Conservation (phyloP, 2,888 invertebrate species). For the Pyralis farinalis region DNA sequence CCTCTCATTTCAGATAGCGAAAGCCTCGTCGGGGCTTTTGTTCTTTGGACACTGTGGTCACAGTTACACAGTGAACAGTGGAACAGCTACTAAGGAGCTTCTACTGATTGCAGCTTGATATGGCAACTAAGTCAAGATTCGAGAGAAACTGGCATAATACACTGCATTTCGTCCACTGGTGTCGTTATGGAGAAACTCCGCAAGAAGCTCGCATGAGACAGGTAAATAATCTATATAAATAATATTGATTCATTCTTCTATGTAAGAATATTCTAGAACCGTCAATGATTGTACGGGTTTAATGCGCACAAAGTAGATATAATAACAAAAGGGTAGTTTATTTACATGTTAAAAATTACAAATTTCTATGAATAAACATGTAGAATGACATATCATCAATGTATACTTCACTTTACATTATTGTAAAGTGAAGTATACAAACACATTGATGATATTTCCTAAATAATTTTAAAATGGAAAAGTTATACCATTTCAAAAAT, state of each 20-base stretch:
- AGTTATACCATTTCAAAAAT: too few species aligned
- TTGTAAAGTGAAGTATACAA: too few species aligned
- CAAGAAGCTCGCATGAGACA: conserved; percentile 85
- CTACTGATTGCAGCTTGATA: conserved; percentile 80
- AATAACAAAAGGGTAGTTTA: too few species aligned
- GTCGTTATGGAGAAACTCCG: conserved; percentile 85
- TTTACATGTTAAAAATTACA: too few species aligned
- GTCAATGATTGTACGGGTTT: conserved; percentile 22
- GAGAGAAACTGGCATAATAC: conserved; percentile 85
- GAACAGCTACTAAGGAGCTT: conserved; percentile 75
- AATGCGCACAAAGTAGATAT: neutral
- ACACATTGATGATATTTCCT: too few species aligned
- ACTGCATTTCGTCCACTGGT: conserved; percentile 86
- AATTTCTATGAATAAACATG: too few species aligned
- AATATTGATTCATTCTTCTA: conserved; percentile 1
- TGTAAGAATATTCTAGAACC: conserved; percentile 33
- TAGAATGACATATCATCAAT: too few species aligned
- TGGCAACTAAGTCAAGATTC: conserved; percentile 80
- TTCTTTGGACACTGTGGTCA: conserved; percentile 62
- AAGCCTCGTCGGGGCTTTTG: conserved; percentile 69
- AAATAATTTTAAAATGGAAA: too few species aligned
- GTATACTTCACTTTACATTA: too few species aligned
- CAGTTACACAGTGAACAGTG: conserved; percentile 50
- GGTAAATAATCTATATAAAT: conserved; percentile 66
- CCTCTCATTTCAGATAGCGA: conserved; percentile 78